These are phyloP conservation scores for Lasioglossum pauxillum DNA, from an alignment of 2,888 invertebrate genomes.

Conservation along the genomic window DNA sequence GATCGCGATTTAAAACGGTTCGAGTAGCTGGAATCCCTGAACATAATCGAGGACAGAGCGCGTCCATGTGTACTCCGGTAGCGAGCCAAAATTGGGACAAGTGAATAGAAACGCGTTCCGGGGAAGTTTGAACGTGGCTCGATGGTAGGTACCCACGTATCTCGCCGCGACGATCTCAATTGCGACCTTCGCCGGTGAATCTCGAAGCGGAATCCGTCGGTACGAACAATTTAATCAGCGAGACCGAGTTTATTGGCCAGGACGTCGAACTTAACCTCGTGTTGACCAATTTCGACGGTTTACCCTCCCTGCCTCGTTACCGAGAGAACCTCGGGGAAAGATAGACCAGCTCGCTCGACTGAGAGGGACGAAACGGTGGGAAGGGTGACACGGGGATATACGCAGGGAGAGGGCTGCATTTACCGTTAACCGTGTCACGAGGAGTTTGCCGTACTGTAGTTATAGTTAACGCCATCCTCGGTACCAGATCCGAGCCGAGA, in stretches of 20 bases:
- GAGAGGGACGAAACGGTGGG: slow-evolving; percentile 6
- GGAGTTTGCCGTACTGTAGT: slow-evolving; percentile 61
- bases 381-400: background rate
- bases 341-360: slow-evolving; percentile 26
- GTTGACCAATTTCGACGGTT: slow-evolving; percentile 76
- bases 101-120: slow-evolving; percentile 12
- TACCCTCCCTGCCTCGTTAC: slow-evolving; percentile 68
- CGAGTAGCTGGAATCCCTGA: background rate
- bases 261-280: slow-evolving; percentile 72
- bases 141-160: slow-evolving; percentile 21
- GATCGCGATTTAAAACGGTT: background rate
- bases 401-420: slow-evolving; percentile 46
- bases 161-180: slow-evolving; percentile 54
- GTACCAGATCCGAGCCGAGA: slow-evolving; percentile 27
- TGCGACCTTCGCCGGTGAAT: slow-evolving; percentile 56
- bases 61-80: background rate
- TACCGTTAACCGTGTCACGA: slow-evolving; percentile 65
- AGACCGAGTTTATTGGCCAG: slow-evolving; percentile 64
- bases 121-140: background rate
- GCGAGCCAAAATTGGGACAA: slow-evolving; percentile 16
- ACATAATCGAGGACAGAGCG: background rate
- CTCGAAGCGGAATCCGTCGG: slow-evolving; percentile 43
- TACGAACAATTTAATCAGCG: slow-evolving; percentile 70
- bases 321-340: slow-evolving; percentile 49
- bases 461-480: slow-evolving; percentile 42